Evolutionary conservation across 2,888 invertebrate species (phyloP).

Genomic region (Oeneis ivallda): DNA sequence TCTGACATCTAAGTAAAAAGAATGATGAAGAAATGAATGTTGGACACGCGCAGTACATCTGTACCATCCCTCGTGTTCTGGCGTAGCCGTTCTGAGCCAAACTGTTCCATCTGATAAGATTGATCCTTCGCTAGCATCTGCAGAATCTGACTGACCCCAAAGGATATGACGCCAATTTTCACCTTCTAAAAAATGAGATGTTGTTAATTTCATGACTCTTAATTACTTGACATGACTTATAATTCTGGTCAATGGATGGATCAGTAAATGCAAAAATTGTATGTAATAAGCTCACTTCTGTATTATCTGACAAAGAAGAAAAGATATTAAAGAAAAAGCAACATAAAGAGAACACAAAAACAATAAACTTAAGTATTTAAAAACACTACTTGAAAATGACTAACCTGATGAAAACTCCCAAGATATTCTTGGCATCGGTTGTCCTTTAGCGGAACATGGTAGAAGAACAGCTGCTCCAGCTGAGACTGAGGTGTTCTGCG

Average conservation of each 20-base stretch:
- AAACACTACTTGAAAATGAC: background rate
- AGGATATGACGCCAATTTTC: constrained; percentile 75
- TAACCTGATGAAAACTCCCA: constrained; percentile 88
- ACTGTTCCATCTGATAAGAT: constrained; percentile 87
- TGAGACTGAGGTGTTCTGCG: constrained; percentile 87
- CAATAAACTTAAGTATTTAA: background rate
- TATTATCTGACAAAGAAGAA: too few relatives aligned
- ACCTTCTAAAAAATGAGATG: constrained; percentile 53
- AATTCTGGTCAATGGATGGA: background rate
- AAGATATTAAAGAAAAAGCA: too few relatives aligned
- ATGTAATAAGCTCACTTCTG: background rate
- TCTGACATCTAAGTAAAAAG: constrained; percentile 72
- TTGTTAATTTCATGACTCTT: too few relatives aligned
- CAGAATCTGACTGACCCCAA: constrained; percentile 69
- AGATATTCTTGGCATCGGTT: constrained; percentile 87
- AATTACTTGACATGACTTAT: too few relatives aligned
- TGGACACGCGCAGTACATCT: constrained; percentile 88
- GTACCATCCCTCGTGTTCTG: constrained; percentile 91
- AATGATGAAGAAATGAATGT: constrained; percentile 70
- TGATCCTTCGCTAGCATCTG: constrained; percentile 77
- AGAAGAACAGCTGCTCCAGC: constrained; percentile 88
- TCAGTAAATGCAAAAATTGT: background rate
- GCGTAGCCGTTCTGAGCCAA: constrained; percentile 86
- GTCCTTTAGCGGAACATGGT: constrained; percentile 90
- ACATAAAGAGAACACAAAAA: background rate